Evolutionary conservation across 2,888 invertebrate species (phyloP).

Genomic region (Hypena proboscidalis): DNA sequence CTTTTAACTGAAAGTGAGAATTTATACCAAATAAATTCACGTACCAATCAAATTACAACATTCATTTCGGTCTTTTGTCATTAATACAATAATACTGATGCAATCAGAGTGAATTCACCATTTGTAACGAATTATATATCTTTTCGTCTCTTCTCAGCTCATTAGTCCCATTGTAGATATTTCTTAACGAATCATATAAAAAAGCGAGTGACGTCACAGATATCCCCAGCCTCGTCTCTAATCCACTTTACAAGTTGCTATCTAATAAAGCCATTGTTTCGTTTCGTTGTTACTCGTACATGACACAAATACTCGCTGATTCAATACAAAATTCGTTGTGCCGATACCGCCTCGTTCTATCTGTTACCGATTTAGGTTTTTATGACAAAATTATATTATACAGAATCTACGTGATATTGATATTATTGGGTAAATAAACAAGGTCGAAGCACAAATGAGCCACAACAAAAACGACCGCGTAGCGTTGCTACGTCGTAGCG

Average conservation of each 20-base stretch:
- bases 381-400: no score
- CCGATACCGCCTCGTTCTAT: no score
- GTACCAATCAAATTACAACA: no score
- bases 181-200: slow-evolving; percentile 5
- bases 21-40: no score
- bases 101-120: neutral
- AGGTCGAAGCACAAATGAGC: slow-evolving; percentile 16
- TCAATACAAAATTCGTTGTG: no score
- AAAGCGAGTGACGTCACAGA: slow-evolving; percentile 10
- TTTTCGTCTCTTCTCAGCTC: slow-evolving; percentile 15
- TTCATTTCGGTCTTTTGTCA: no score
- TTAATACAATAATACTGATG: neutral
- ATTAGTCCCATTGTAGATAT: slow-evolving; percentile 28
- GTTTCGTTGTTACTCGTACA: neutral
- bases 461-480: slow-evolving; percentile 14
- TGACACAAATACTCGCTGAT: neutral
- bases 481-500: slow-evolving; percentile 20
- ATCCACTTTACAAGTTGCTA: slow-evolving; percentile 13
- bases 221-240: slow-evolving; percentile 1
- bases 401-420: slow-evolving; percentile 8
- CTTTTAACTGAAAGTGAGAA: no score
- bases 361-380: no score
- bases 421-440: slow-evolving; percentile 16
- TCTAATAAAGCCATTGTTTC: slow-evolving; percentile 25
- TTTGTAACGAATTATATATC: neutral